These are phyloP conservation scores for Psylliodes chrysocephalus DNA, from an alignment of 2,888 invertebrate species.

Conservation along the genomic window DNA sequence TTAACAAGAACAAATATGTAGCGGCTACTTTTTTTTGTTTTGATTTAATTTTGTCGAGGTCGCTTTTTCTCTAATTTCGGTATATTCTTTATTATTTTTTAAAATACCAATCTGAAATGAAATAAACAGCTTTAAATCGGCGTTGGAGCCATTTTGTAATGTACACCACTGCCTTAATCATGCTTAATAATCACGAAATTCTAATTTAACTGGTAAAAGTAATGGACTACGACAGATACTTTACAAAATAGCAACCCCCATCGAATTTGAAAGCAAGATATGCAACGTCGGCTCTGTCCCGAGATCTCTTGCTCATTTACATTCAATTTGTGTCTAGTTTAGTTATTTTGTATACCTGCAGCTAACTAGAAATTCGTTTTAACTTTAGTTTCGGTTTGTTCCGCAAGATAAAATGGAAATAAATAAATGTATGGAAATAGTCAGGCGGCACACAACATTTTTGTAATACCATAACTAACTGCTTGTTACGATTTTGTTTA, in stretches of 20 bases:
- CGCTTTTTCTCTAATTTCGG: too few species aligned
- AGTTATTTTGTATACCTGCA: neutral
- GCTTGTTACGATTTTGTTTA: too few species aligned
- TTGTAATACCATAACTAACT: too few species aligned
- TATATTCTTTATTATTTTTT: too few species aligned
- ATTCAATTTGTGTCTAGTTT: constrained; percentile 21
- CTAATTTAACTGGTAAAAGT: neutral
- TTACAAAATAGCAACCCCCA: constrained; percentile 7
- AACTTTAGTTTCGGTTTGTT: neutral
- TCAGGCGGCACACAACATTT: neutral
- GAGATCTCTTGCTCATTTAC: constrained; percentile 14
- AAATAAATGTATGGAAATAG: too few species aligned
- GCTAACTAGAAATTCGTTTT: constrained; percentile 18
- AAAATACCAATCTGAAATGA: too few species aligned
- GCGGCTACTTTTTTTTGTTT: too few species aligned
- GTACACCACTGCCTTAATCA: neutral
- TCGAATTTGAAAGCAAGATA: neutral
- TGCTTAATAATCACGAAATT: neutral
- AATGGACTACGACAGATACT: neutral
- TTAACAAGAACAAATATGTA: too few species aligned
- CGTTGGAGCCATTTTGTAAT: too few species aligned
- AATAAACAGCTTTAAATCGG: too few species aligned
- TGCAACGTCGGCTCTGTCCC: neutral
- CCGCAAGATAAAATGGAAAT: too few species aligned
- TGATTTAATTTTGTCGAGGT: too few species aligned